Conservation (phyloP, 2,113 vertebrate genomes). For the Strix uralensis region DNA sequence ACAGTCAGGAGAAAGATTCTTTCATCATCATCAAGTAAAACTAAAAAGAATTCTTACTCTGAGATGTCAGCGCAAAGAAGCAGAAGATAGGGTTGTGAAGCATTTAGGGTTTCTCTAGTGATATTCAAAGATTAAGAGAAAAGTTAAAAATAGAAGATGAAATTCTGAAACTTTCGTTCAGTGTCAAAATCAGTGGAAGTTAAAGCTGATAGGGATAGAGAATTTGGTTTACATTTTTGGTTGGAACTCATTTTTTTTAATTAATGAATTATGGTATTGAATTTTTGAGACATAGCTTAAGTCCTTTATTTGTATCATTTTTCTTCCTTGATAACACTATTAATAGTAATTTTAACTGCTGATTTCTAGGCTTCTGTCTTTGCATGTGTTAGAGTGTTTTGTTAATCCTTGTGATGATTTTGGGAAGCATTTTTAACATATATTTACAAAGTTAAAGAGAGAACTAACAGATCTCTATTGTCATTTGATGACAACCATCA, state of each 20-base stretch:
- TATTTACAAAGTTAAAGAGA: conserved; percentile 31
- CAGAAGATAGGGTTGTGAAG: not conserved
- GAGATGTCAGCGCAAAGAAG: not conserved
- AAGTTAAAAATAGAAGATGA: not conserved
- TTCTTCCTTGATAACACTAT: not conserved
- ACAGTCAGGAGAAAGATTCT: not conserved
- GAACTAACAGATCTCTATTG: conserved; percentile 26
- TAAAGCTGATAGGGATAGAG: not conserved
- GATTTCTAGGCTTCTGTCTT: not conserved
- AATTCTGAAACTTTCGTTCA: not conserved
- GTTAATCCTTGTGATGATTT: conserved; percentile 27
- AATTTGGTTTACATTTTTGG: not conserved
- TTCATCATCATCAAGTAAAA: not conserved
- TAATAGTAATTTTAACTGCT: not conserved
- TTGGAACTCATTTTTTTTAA: not conserved
- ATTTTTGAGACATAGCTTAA: not conserved
- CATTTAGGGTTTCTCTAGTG: not conserved
- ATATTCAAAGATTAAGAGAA: not conserved
- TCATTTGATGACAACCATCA: conserved; percentile 22
- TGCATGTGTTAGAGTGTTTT: not conserved
- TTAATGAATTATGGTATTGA: not conserved
- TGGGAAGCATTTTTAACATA: conserved; percentile 43
- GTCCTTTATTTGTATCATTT: not conserved
- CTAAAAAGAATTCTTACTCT: not conserved
- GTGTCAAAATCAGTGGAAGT: not conserved